phyloP scores from a whole-genome alignment of 2,797 vertebrate species.

The Trichosurus vulpecula region DNA sequence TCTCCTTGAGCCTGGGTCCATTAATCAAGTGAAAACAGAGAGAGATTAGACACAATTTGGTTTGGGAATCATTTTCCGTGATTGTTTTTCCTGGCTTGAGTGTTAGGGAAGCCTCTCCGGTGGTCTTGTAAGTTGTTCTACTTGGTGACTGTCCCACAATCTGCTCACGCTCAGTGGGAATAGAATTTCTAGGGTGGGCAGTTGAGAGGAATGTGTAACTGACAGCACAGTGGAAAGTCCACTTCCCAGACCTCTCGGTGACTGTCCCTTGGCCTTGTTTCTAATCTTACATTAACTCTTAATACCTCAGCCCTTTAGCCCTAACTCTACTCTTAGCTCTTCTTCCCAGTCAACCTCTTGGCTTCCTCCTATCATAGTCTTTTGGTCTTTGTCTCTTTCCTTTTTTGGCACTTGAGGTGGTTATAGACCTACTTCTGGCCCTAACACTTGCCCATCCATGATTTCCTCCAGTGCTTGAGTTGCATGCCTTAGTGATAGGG shows the following conservation, averaged over 20 bases:
- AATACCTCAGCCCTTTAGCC: not conserved
- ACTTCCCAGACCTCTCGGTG: not conserved
- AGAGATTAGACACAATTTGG: not conserved
- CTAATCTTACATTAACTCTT: not conserved
- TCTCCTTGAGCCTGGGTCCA: constrained; percentile 60
- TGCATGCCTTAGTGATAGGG: not conserved
- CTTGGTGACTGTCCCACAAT: constrained; percentile 65
- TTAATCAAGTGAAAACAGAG: constrained; percentile 36
- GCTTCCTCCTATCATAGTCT: not conserved
- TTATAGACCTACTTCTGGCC: not conserved
- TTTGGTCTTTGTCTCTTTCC: constrained; percentile 30
- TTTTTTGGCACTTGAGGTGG: constrained; percentile 27
- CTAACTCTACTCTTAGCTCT: not conserved
- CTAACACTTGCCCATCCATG: not conserved
- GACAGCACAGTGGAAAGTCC: constrained; percentile 42
- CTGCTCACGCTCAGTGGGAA: constrained; percentile 65
- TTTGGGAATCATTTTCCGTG: constrained; percentile 40
- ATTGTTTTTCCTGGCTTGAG: constrained; percentile 57
- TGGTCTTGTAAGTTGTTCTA: constrained; percentile 66
- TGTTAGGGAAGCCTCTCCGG: constrained; percentile 63
- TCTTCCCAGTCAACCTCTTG: constrained; percentile 8
- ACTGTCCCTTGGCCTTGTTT: not conserved
- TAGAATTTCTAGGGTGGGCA: constrained; percentile 66
- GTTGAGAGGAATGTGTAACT: constrained; percentile 75
- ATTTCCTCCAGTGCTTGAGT: not conserved